Evolutionary conservation across 2,888 invertebrate species (phyloP).

Genomic region (Phaedon cochleariae): DNA sequence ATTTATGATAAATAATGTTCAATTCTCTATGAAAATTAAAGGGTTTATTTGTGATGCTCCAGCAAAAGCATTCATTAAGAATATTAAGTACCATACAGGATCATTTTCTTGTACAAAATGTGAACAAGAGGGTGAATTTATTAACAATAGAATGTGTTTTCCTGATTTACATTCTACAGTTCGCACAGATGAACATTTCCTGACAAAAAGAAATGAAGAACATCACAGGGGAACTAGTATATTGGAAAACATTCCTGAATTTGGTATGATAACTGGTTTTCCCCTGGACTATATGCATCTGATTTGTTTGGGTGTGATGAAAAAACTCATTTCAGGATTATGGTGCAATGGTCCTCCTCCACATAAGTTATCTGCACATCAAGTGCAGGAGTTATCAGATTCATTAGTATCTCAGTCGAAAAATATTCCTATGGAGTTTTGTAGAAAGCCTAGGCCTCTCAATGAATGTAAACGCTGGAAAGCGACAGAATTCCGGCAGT

Average conservation of each 20-base stretch:
- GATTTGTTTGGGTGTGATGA: constrained; percentile 22
- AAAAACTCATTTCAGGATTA: constrained; percentile 20
- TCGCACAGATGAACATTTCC: constrained; percentile 26
- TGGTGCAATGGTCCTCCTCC: constrained; percentile 19
- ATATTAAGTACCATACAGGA: constrained; percentile 31
- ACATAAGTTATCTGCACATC: constrained; percentile 11
- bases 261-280: constrained; percentile 42
- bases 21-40: constrained; percentile 25
- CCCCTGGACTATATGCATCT: constrained; percentile 41
- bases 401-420: neutral
- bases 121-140: constrained; percentile 30
- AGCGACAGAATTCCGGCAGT: constrained; percentile 22
- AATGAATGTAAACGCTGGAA: constrained; percentile 16
- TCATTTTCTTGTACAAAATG: constrained; percentile 39
- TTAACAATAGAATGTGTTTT: constrained; percentile 29
- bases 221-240: constrained; percentile 36
- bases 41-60: constrained; percentile 35
- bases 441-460: constrained; percentile 14
- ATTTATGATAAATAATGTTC: neutral
- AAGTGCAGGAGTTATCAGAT: constrained; percentile 5
- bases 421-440: constrained; percentile 18
- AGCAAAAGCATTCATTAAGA: constrained; percentile 29
- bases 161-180: constrained; percentile 19
- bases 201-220: constrained; percentile 27
- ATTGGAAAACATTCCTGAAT: constrained; percentile 36